These are phyloP conservation scores for Sesamia nonagrioides DNA, from an alignment of 1,140 invertebrate species.

Conservation along the genomic window DNA sequence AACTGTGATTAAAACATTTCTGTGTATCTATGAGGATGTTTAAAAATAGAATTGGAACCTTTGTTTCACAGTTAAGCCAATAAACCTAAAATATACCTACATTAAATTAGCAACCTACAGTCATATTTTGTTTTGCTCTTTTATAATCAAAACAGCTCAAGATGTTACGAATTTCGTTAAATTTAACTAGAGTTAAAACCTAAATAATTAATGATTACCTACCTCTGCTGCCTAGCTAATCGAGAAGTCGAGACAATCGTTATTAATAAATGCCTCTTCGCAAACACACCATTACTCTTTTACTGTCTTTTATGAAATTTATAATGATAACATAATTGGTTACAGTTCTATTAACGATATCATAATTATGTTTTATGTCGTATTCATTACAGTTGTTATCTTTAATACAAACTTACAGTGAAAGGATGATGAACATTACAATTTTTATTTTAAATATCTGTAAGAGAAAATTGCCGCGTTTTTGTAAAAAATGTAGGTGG, in stretches of 20 bases:
- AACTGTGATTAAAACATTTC: not conserved
- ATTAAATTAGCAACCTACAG: too few species aligned
- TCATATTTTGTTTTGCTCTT: too few species aligned
- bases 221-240: slow-evolving; percentile 35
- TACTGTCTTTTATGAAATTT: slow-evolving; percentile 41
- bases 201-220: slow-evolving; percentile 28
- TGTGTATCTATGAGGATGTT: too few species aligned
- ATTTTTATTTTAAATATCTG: too few species aligned
- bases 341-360: slow-evolving; percentile 5
- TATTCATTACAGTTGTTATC: not conserved
- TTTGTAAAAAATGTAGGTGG: too few species aligned
- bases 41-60: too few species aligned
- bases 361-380: not conserved
- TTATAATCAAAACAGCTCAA: not conserved
- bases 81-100: too few species aligned
- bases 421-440: too few species aligned
- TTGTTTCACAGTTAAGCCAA: too few species aligned
- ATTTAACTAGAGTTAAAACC: slow-evolving; percentile 36
- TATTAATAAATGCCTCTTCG: slow-evolving; percentile 34
- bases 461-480: too few species aligned
- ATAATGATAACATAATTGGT: not conserved
- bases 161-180: slow-evolving; percentile 22
- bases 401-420: too few species aligned
- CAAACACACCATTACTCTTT: slow-evolving; percentile 27
- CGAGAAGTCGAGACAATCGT: slow-evolving; percentile 29